Percentiles rank a stretch among this genome's conserved stretches.
Conservation (phyloP, 2,797 vertebrate genomes). For the Leptoclinus maculatus region DNA sequence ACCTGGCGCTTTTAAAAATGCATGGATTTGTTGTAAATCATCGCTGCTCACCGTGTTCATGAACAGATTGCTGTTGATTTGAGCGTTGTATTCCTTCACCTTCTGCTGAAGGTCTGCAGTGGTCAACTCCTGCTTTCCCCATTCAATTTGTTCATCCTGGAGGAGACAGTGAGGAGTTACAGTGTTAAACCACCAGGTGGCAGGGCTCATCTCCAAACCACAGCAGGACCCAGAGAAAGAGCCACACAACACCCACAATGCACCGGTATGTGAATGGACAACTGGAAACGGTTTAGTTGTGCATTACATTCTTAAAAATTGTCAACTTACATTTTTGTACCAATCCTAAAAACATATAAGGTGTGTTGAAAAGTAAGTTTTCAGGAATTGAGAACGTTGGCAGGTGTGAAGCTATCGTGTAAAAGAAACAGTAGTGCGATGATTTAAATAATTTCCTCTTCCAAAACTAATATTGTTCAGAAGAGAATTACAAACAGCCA, state of each 20-base stretch:
- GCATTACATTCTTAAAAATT: background rate
- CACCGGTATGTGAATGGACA: background rate
- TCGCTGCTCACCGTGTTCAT: constrained; percentile 91
- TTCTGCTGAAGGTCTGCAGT: constrained; percentile 90
- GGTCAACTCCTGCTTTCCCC: constrained; percentile 86
- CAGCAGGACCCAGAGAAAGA: background rate
- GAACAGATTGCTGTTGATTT: constrained; percentile 98
- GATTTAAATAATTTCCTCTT: background rate
- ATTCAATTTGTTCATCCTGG: constrained; percentile 91
- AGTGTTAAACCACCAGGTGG: constrained; percentile 60
- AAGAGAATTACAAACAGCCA: background rate
- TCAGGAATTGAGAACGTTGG: background rate
- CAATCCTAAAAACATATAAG: background rate
- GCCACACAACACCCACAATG: background rate
- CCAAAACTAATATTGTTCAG: background rate
- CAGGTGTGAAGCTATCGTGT: background rate
- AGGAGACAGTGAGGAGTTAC: constrained; percentile 33
- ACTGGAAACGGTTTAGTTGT: rapidly evolving
- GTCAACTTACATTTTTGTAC: background rate
- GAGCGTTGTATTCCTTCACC: constrained; percentile 95
- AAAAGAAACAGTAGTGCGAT: background rate
- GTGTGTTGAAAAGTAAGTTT: background rate
- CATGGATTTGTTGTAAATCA: background rate
- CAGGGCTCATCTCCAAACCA: constrained; percentile 42
- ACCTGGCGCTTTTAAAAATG: background rate